Evolutionary conservation across 2,797 vertebrate species (phyloP).

Genomic region (Diplodus sargus): DNA sequence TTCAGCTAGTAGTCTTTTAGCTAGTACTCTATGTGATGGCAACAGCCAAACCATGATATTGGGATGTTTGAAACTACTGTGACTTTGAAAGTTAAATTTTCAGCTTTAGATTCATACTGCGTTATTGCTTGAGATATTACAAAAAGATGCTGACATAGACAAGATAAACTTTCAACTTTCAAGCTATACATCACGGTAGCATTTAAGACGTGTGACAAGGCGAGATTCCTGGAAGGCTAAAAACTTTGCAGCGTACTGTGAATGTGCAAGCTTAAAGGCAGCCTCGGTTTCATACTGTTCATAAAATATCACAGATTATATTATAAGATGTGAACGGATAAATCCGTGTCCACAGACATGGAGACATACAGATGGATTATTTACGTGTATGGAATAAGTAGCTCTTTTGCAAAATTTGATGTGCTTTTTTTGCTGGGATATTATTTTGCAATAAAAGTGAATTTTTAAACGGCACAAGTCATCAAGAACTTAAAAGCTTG

Average conservation of each 20-base stretch:
- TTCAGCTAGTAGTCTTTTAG: constrained; percentile 64
- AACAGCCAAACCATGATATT: constrained; percentile 61
- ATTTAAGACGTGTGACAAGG: constrained; percentile 39
- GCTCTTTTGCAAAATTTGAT: constrained; percentile 75
- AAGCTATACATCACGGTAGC: constrained; percentile 22
- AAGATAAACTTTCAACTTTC: constrained; percentile 20
- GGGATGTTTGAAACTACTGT: constrained; percentile 62
- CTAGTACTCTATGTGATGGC: constrained; percentile 60
- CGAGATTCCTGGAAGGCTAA: constrained; percentile 57
- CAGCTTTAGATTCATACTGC: constrained; percentile 42
- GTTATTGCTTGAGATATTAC: constrained; percentile 52
- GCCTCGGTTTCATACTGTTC: constrained; percentile 55
- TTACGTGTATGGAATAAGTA: constrained; percentile 77
- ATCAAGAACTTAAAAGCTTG: constrained; percentile 9
- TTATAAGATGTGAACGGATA: constrained; percentile 68
- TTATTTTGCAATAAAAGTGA: constrained; percentile 81
- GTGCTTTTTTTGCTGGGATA: constrained; percentile 72
- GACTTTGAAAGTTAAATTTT: constrained; percentile 56
- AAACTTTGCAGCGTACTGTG: constrained; percentile 41
- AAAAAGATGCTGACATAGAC: constrained; percentile 29
- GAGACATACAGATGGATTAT: constrained; percentile 69
- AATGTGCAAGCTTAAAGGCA: constrained; percentile 57
- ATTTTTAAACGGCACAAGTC: constrained; percentile 60
- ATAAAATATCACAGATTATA: constrained; percentile 46
- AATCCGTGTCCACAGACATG: constrained; percentile 51